Conservation (phyloP, 2,888 invertebrate species). For the Rhabditophanes sp. region DNA sequence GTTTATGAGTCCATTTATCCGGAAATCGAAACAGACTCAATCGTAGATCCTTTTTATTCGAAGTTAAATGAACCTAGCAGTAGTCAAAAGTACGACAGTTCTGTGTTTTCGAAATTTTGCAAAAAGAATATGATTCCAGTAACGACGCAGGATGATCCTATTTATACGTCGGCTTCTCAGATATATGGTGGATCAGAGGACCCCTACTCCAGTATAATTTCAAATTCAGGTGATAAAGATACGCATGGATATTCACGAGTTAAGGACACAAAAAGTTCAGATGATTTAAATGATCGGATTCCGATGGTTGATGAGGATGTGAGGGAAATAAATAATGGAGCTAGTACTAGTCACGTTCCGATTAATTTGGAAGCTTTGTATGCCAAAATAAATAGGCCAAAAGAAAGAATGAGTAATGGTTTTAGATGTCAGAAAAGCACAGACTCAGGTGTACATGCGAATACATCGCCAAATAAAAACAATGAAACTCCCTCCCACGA, state of each 20-base stretch:
- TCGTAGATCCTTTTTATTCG: conserved; percentile 32
- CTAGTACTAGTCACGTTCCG: conserved; percentile 1
- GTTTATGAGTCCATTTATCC: conserved; percentile 34
- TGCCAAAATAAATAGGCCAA: conserved; percentile 2
- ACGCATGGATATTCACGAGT: no score
- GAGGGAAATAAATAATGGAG: no score
- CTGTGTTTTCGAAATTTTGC: conserved; percentile 15
- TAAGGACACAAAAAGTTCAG: no score
- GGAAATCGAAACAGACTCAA: conserved; percentile 30
- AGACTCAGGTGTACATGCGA: no score
- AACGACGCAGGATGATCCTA: conserved; percentile 11
- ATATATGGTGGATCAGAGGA: conserved; percentile 33
- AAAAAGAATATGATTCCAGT: not conserved
- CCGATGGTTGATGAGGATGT: no score
- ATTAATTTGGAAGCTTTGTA: conserved; percentile 3
- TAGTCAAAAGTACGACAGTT: conserved; percentile 24
- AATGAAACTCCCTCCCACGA: no score
- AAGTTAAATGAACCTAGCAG: conserved; percentile 16
- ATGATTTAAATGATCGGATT: no score
- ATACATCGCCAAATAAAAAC: no score
- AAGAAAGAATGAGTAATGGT: not conserved
- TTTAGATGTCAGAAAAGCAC: not conserved
- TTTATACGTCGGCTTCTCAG: conserved; percentile 37
- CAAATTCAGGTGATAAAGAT: no score
- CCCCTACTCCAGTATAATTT: no score